Base-by-base conservation (phyloP, 1,140 invertebrate genomes). In the Drusus annulatus region DNA sequence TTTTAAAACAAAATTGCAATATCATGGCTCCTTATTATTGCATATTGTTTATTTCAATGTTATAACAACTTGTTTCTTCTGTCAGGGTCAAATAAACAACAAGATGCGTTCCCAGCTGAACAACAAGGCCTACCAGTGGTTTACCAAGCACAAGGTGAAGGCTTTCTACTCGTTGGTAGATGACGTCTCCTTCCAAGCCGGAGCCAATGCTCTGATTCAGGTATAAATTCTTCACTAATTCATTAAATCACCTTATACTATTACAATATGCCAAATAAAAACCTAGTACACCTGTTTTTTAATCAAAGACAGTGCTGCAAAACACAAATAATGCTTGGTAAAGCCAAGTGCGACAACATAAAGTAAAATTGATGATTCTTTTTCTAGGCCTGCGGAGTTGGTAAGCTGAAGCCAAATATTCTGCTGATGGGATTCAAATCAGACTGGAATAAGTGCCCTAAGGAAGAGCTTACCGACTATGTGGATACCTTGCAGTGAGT, bases 401-500 rank as follows among this genome's bases (percentile, higher is more conserved):
- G 97, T 1, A 98, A 98, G 90, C 90, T 98, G 78, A 93, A 92
- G 83, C 97, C 97, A 0, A 98, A 98, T 85, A 96, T 98, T 80
- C 86, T 98, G 2, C 87, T 98, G 80, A 93, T 98, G 93, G 98
- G 98, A 6, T 98, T 95, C 88, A 99, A 98, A 88, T 91, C 93
- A 79, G 93, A 98, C 87, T 99, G 98, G 98, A 91, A 92, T 80
- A 93, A 89, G 0, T 96, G 96, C 86, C 89, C 93, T 6, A 88
- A 87, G 2, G 90, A 93, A 45, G 93, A 95, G 79, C 88, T 98
- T 7, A 91, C 93, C 31, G 94, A 96, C 86, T 99, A 99, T 87
- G 97, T 99, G 84, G 95, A 96, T 85, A 91, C 96, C 10, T 94
- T 99, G 89, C 97, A 99, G 96, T 98, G 91, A 93, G 96, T 93